Conservation (phyloP, 2,888 invertebrate genomes). For the Pelosia muscerda region DNA sequence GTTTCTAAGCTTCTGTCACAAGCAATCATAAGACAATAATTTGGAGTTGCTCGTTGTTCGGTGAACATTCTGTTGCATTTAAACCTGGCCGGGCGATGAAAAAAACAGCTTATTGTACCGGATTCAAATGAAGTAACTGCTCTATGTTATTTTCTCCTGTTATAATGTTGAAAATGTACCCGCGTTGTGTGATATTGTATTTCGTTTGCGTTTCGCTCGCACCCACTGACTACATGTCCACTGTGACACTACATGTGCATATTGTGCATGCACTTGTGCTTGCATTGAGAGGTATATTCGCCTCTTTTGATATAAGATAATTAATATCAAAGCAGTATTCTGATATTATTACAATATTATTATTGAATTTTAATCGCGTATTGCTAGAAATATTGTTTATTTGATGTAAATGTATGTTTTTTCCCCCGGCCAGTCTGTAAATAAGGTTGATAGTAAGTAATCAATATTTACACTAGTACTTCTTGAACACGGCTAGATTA, state of each 20-base stretch:
- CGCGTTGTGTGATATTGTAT: background rate
- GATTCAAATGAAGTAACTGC: background rate
- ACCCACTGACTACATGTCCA: no score
- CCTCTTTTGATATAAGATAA: no score
- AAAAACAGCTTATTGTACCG: background rate
- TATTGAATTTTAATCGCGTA: background rate
- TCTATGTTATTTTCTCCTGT: no score
- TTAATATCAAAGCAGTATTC: background rate
- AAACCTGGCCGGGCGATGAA: constrained; percentile 30
- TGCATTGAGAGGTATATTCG: background rate
- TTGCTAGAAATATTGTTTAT: background rate
- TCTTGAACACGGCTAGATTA: constrained; percentile 55
- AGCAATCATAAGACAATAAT: constrained; percentile 81
- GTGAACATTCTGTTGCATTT: constrained; percentile 30
- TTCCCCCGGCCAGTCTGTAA: constrained; percentile 42
- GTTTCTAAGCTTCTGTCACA: constrained; percentile 49
- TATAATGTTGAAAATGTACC: background rate
- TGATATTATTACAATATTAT: background rate
- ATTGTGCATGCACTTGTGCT: no score
- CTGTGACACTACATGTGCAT: no score
- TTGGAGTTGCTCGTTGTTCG: constrained; percentile 52
- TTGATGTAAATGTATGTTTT: background rate
- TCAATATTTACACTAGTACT: constrained; percentile 42
- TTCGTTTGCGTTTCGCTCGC: no score
- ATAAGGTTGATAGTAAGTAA: constrained; percentile 44